phyloP scores from a whole-genome alignment of 2,888 invertebrate genomes.

The Spodoptera exigua region DNA sequence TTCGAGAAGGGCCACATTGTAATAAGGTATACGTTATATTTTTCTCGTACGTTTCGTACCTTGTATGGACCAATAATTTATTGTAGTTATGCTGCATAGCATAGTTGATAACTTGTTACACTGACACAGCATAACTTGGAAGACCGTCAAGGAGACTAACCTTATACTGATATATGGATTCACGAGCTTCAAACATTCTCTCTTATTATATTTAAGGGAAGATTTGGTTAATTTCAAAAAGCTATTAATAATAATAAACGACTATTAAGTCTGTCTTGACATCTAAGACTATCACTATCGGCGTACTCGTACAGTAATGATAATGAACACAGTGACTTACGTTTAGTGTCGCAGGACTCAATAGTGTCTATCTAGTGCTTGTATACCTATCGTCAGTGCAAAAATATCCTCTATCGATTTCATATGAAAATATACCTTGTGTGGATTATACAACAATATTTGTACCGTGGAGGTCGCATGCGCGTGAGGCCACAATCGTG shows the following conservation, averaged over 20 bases:
- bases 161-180: too few relatives aligned
- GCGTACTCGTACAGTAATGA: conserved; percentile 35
- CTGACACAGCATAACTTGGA: conserved; percentile 28
- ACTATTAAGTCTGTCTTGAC: conserved; percentile 21
- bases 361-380: conserved; percentile 67
- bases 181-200: too few relatives aligned
- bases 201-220: too few relatives aligned
- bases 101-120: background rate
- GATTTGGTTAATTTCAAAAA: conserved; percentile 15
- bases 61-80: conserved; percentile 17
- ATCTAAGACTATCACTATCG: conserved; percentile 1
- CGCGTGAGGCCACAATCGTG: conserved; percentile 69
- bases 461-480: conserved; percentile 78
- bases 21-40: background rate
- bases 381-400: conserved; percentile 80
- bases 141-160: conserved; percentile 23
- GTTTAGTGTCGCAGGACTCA: conserved; percentile 33
- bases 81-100: conserved; percentile 14
- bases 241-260: conserved; percentile 34
- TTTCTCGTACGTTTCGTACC: conserved; percentile 8
- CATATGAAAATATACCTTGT: conserved; percentile 83
- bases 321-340: conserved; percentile 46
- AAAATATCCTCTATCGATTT: conserved; percentile 81
- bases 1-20: background rate
- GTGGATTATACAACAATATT: conserved; percentile 74